A percentile compares a stretch with the other conserved stretches of the same genome.
Evolutionary conservation across 1,140 invertebrate genomes (phyloP).

Genomic region (Varroa destructor): DNA sequence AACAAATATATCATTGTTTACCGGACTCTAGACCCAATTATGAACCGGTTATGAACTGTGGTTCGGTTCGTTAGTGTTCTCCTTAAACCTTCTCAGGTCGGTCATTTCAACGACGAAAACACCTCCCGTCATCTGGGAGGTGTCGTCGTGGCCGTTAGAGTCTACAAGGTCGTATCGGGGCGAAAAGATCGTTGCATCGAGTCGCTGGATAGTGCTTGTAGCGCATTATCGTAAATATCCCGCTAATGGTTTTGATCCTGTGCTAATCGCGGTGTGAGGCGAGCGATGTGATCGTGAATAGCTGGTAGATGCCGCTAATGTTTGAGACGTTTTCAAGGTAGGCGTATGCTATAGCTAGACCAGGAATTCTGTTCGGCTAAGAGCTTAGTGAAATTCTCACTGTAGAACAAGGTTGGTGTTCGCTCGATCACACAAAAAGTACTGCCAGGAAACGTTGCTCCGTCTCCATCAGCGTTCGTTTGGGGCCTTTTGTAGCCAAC

Average conservation of each 20-base stretch:
- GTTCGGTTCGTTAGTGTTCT: not conserved
- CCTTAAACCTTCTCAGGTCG: not conserved
- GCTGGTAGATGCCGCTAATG: conserved; percentile 39
- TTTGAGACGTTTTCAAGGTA: conserved; percentile 42
- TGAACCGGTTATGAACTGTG: not conserved
- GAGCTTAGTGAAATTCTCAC: conserved; percentile 38
- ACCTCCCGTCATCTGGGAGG: conserved; percentile 1
- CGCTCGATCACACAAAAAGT: conserved; percentile 42
- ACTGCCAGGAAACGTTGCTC: conserved; percentile 35
- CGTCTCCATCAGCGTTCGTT: conserved; percentile 30
- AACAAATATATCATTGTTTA: not conserved
- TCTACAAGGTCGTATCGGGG: conserved; percentile 33
- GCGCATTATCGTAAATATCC: conserved; percentile 40
- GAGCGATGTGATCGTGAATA: conserved; percentile 39
- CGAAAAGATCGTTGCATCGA: conserved; percentile 32
- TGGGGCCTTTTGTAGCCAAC: conserved; percentile 39
- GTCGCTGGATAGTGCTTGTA: conserved; percentile 31
- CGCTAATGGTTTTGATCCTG: conserved; percentile 37
- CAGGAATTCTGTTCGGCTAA: conserved; percentile 39
- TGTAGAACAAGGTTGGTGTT: conserved; percentile 38
- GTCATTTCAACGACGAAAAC: conserved; percentile 30
- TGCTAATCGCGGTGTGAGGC: conserved; percentile 40
- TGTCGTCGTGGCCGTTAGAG: conserved; percentile 31
- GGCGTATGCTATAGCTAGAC: conserved; percentile 41
- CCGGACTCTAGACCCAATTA: not conserved